Evolutionary conservation across 92 coral and sea anemone species (phyloP).

Genomic region (Scolanthus callimorphus): DNA sequence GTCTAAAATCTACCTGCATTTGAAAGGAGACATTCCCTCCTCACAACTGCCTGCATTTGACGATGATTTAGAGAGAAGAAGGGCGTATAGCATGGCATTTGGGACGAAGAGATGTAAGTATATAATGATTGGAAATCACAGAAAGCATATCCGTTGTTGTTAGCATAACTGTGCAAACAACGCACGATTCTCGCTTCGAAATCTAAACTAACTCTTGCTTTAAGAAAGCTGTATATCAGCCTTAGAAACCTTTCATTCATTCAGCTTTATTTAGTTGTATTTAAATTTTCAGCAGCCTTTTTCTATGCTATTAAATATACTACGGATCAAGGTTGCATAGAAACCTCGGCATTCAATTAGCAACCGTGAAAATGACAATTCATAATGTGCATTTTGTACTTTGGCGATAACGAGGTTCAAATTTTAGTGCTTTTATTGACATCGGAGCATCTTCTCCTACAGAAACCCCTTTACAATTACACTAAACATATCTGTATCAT

Average conservation of each 20-base stretch:
- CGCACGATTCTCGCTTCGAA: too few relatives aligned
- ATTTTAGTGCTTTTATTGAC: too few relatives aligned
- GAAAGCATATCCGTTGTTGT: not conserved
- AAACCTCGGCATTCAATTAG: slow-evolving; percentile 20
- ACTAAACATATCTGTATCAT: too few relatives aligned
- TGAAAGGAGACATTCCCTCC: slow-evolving; percentile 76
- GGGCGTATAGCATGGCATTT: slow-evolving; percentile 96
- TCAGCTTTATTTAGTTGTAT: too few relatives aligned
- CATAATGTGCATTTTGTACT: slow-evolving; percentile 2
- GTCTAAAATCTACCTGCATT: slow-evolving; percentile 75
- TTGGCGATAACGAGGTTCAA: too few relatives aligned
- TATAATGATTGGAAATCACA: not conserved
- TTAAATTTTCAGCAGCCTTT: too few relatives aligned
- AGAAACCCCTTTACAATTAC: too few relatives aligned
- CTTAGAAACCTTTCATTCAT: too few relatives aligned
- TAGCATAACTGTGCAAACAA: not conserved
- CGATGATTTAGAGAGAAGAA: slow-evolving; percentile 84
- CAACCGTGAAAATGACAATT: slow-evolving; percentile 10
- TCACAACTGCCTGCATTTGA: slow-evolving; percentile 80
- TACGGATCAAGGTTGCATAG: slow-evolving; percentile 15
- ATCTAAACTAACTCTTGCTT: too few relatives aligned
- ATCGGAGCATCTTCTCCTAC: too few relatives aligned
- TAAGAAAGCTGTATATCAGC: too few relatives aligned
- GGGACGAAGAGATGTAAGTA: slow-evolving; percentile 97
- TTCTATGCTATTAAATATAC: too few relatives aligned